Evolutionary conservation across 2,888 invertebrate genomes (phyloP), one percentile per base, ranked within the genome.

Genomic region (Deilephila porcellus): DNA sequence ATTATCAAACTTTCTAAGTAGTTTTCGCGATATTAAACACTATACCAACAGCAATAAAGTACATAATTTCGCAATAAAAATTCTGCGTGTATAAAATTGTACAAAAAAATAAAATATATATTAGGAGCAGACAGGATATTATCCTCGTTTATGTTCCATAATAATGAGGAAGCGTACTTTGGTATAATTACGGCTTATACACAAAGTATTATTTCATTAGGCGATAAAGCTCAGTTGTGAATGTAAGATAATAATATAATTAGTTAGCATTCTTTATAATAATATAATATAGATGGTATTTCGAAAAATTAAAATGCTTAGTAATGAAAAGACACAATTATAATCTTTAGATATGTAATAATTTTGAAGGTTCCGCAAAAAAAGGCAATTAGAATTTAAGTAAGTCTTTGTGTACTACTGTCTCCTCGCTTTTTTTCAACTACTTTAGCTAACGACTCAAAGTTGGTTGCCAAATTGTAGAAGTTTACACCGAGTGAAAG

Each of bases 131-230:
- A 11, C 14, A 11, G 14, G 7, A 56, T 56, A n/a, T n/a, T 56
- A n/a, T n/a, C n/a, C 56, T 17, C n/a, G 56, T 56, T 56, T 56
- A 56, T n/a, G n/a, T 56, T 56, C n/a, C 6, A 17, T 56, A 56
- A 56, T n/a, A 56, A 6, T 7, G n/a, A 56, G 56, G n/a, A 56
- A 56, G 56, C 19, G 17, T 56, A 56, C 56, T 56, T 56, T 56
- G n/a, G 19, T n/a, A 56, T 56, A n/a, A 56, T n/a, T n/a, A n/a
- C 56, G n/a, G 56, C 19, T 56, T 6, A 56, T 56, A 56, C n/a
- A n/a, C 56, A 56, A n/a, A 56, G n/a, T n/a, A 56, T 56, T 56
- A n/a, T 45, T 56, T 56, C n/a, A n/a, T 56, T 56, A 56, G 56
- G 5, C 6, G 56, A n/a, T 17, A 56, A n/a, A 56, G 56, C 19